A percentile compares a stretch with the other conserved stretches of the same genome.
Conservation (phyloP, 2,797 vertebrate species). For the Periparus ater region DNA sequence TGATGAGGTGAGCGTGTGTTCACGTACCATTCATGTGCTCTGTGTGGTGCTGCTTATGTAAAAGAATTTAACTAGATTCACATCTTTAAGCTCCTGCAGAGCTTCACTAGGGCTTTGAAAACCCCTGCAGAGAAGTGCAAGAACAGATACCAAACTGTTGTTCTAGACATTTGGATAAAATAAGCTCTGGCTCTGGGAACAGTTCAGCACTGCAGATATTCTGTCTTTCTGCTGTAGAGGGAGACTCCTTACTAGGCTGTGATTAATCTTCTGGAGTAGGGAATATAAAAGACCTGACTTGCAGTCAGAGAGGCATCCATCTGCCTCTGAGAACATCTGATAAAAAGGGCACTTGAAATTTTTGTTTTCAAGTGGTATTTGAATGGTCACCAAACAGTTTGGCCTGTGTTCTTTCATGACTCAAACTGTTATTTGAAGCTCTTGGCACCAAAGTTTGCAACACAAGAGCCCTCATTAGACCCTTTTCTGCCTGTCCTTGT, state of each 20-base stretch:
- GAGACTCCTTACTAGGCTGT: background rate
- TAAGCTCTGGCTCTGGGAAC: background rate
- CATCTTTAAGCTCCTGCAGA: background rate
- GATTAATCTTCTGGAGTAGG: background rate
- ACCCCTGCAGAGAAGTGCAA: background rate
- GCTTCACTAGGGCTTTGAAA: background rate
- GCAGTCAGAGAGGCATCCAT: background rate
- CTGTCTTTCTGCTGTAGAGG: slow-evolving; percentile 6
- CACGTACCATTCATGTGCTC: background rate
- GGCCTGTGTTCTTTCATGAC: background rate
- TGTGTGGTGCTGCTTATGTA: background rate
- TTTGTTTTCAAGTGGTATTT: background rate
- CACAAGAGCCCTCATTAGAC: background rate
- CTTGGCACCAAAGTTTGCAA: background rate
- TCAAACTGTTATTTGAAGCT: background rate
- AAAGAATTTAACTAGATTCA: background rate
- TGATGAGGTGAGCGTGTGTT: background rate
- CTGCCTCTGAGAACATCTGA: background rate
- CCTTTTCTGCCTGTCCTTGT: background rate
- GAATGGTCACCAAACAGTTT: background rate
- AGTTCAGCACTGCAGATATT: background rate
- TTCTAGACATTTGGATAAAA: background rate
- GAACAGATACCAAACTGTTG: background rate
- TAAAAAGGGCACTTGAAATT: background rate
- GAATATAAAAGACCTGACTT: background rate